A percentile compares a stretch with the other conserved stretches of the same genome.
Conservation (phyloP, 2,797 vertebrate genomes). For the Lacerta bilineata region DNA sequence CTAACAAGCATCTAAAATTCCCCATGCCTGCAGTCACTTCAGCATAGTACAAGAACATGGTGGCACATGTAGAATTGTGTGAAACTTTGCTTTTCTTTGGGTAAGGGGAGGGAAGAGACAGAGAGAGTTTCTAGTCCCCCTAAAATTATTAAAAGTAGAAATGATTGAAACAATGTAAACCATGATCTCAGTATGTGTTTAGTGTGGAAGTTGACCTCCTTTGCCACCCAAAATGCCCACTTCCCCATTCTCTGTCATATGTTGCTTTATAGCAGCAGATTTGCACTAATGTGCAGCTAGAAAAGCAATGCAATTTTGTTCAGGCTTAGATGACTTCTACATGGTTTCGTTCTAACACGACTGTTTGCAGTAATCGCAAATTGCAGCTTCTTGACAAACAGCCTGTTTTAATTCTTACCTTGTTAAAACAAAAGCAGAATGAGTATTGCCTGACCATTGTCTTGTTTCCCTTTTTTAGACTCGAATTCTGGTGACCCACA, state of each 20-base stretch:
- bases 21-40: neutral
- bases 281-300: neutral
- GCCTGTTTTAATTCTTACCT: too few species aligned
- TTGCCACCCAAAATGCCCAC: neutral
- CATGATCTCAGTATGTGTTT: neutral
- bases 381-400: neutral
- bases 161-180: too few species aligned
- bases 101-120: neutral
- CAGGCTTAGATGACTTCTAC: neutral
- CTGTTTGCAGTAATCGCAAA: neutral
- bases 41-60: neutral
- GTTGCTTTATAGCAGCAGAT: neutral
- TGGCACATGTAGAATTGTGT: neutral
- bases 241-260: neutral
- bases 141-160: too few species aligned
- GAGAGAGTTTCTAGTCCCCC: neutral
- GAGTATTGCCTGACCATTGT: neutral
- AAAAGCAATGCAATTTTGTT: neutral
- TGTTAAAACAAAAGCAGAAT: too few species aligned
- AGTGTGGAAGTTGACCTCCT: neutral
- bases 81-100: neutral
- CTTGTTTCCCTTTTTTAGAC: slow-evolving; percentile 82
- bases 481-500: slow-evolving; percentile 92
- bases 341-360: neutral
- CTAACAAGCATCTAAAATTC: slow-evolving; percentile 9